Conservation (phyloP, 2,797 vertebrate species). For the Gymnoscopelus braueri region DNA sequence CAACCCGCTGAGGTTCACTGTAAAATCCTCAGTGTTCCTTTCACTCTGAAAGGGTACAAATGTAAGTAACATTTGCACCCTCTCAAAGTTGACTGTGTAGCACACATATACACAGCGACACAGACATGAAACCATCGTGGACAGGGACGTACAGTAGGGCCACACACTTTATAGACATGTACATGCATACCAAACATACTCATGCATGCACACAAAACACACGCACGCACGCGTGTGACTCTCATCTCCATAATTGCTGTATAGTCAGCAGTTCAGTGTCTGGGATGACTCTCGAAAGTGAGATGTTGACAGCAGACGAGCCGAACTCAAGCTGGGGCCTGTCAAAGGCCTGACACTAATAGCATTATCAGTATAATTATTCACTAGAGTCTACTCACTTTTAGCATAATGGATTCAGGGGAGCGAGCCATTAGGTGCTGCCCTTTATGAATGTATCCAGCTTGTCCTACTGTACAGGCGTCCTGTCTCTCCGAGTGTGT, state of each 20-base stretch:
- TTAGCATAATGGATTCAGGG: constrained; percentile 64
- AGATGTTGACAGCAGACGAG: constrained; percentile 75
- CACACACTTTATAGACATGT: not conserved
- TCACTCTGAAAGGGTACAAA: too few relatives aligned
- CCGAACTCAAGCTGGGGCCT: constrained; percentile 70
- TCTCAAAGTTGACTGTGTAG: not conserved
- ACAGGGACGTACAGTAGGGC: constrained; percentile 18
- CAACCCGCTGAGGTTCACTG: constrained; percentile 23
- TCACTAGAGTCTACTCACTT: constrained; percentile 73
- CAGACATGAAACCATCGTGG: constrained; percentile 15
- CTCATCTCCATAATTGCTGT: constrained; percentile 79
- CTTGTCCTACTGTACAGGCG: not conserved
- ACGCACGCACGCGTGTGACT: constrained; percentile 30
- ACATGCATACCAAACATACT: constrained; percentile 14
- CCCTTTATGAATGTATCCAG: constrained; percentile 16
- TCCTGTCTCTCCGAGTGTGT: not conserved
- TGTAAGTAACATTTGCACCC: too few relatives aligned
- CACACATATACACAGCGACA: constrained; percentile 36
- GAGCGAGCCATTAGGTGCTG: constrained; percentile 43
- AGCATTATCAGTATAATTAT: constrained; percentile 79
- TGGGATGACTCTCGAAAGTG: constrained; percentile 72
- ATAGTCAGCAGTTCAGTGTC: constrained; percentile 74
- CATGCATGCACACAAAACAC: constrained; percentile 21
- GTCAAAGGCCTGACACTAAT: constrained; percentile 78
- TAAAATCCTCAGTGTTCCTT: too few relatives aligned